phyloP scores from a whole-genome alignment of 2,113 vertebrate species.

The Leucoraja erinaceus region DNA sequence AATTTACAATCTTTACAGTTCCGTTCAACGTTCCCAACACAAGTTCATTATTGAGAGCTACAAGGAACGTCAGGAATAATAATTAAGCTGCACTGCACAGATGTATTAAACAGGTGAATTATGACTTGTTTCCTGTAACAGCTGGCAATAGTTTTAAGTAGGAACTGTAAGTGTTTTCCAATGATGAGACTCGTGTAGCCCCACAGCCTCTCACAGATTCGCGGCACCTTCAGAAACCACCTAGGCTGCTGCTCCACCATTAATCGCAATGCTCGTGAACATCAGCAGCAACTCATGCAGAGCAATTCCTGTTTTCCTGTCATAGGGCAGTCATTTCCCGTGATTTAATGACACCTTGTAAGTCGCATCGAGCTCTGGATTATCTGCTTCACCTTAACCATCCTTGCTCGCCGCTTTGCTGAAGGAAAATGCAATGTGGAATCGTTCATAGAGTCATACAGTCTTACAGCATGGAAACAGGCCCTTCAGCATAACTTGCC shows the following conservation, averaged over 20 bases:
- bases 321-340: neutral
- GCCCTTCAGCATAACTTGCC: no score
- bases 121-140: neutral
- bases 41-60: neutral
- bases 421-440: neutral
- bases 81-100: neutral
- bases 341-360: neutral
- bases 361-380: neutral
- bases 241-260: neutral
- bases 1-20: neutral
- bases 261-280: neutral
- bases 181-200: neutral
- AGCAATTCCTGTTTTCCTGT: neutral
- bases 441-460: neutral
- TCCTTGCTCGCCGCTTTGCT: neutral
- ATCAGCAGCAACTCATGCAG: neutral
- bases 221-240: neutral
- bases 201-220: neutral
- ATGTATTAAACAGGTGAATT: neutral
- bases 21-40: neutral
- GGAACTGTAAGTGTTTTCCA: neutral
- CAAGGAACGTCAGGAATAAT: neutral
- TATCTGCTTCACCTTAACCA: neutral
- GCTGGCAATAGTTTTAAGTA: neutral
- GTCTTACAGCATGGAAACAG: no score